These are phyloP conservation scores for Caenorhabditis becei DNA, from an alignment of 2,888 invertebrate genomes.

Conservation along the genomic window DNA sequence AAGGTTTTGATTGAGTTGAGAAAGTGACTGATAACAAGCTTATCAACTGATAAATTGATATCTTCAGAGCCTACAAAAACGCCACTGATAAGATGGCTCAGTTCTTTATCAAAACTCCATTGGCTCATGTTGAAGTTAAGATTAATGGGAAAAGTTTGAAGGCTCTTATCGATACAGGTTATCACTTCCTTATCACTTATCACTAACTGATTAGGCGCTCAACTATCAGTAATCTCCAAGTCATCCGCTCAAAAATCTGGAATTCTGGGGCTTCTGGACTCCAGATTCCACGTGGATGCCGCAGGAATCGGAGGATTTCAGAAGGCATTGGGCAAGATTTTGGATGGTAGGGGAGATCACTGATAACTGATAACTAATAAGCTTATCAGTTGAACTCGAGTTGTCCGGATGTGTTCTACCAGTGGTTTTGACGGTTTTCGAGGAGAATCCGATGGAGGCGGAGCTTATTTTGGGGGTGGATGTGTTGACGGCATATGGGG, in stretches of 20 bases:
- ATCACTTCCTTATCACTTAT: too few species aligned
- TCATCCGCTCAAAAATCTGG: constrained; percentile 8
- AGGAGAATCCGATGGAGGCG: neutral
- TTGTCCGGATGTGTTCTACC: constrained; percentile 15
- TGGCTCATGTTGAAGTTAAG: constrained; percentile 26
- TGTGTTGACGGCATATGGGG: constrained; percentile 34
- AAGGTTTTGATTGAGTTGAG: constrained; percentile 21
- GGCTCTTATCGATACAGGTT: constrained; percentile 44
- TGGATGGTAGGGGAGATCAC: constrained; percentile 22
- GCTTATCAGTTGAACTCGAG: constrained; percentile 38
- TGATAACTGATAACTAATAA: too few species aligned
- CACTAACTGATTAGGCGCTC: too few species aligned
- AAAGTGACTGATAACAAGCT: constrained; percentile 11
- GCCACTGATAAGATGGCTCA: constrained; percentile 29
- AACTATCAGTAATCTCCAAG: constrained; percentile 44
- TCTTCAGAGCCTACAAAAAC: constrained; percentile 42
- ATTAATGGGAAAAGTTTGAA: constrained; percentile 12
- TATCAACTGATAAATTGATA: too few species aligned
- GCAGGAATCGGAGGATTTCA: constrained; percentile 33
- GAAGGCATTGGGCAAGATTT: constrained; percentile 42
- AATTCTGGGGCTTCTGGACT: constrained; percentile 13
- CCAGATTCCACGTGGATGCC: constrained; percentile 42
- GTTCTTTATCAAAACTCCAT: constrained; percentile 47
- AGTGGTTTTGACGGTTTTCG: constrained; percentile 41
- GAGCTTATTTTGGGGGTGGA: constrained; percentile 48